Conservation (phyloP, 2,888 invertebrate genomes). For the Terebella lapidaria region DNA sequence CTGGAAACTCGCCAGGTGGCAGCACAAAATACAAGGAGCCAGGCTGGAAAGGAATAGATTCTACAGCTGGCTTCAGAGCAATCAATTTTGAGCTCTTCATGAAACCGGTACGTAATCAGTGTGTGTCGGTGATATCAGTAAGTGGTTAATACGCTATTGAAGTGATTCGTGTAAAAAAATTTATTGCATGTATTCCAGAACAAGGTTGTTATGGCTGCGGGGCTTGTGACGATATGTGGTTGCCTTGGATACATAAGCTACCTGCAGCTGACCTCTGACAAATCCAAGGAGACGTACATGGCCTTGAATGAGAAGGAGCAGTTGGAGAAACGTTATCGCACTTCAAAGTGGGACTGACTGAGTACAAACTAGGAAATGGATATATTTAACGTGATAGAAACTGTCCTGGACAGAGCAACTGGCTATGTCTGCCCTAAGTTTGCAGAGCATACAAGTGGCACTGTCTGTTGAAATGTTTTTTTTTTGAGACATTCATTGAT, state of each 20-base stretch:
- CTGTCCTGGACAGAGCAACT: too few species aligned
- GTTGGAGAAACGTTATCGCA: background rate
- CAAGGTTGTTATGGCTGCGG: background rate
- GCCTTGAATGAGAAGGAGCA: background rate
- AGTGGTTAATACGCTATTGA: too few species aligned
- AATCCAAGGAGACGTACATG: background rate
- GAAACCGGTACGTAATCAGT: conserved; percentile 68
- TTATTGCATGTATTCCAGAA: too few species aligned
- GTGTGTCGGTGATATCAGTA: too few species aligned
- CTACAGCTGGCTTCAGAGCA: conserved; percentile 63
- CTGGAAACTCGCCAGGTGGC: background rate
- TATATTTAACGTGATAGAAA: too few species aligned
- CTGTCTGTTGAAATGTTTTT: too few species aligned
- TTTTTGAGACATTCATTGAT: too few species aligned
- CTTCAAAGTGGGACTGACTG: background rate
- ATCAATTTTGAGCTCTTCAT: conserved; percentile 86
- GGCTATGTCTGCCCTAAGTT: too few species aligned
- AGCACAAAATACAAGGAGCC: background rate
- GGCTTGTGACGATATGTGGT: background rate
- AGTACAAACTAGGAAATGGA: too few species aligned
- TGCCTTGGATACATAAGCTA: background rate
- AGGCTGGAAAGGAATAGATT: background rate
- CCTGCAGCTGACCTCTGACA: background rate
- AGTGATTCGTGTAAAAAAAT: too few species aligned
- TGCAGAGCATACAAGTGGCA: too few species aligned